Base-by-base conservation (phyloP, 2,797 vertebrate species). In the Eptatretus atami region DNA sequence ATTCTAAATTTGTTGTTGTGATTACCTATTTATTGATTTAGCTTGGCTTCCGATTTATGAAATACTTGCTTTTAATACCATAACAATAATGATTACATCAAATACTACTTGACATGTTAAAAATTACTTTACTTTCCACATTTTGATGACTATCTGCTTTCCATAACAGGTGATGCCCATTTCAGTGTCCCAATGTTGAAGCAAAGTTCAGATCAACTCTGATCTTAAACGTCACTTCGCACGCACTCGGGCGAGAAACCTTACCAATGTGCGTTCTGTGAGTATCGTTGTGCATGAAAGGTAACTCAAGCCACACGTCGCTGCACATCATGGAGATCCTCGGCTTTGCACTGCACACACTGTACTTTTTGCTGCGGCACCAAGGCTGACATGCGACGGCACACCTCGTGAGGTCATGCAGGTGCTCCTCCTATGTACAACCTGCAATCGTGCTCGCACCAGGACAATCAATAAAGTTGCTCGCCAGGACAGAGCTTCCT, bases 201-300 rank as follows among this genome's bases (percentile, higher is more conserved):
- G 87, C 92, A 66, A 98, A 98, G 73, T 98, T 96, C 76, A 98
- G 76, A 98, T 96, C 75, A 98, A 93, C 77, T 96, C 90, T 0
- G 92, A 98, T 76, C 77, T 98, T 73, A 96, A 96, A 75, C 74
- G 92, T 63, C 92, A 98, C 76, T 82, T 71, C 81, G 83, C 10
- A 83, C 93, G 66, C 92, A 98, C 77, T 94, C 90, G 0, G 90
- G 90, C 6, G 92, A 98, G 70, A 98, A 96, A 67, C 92, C 90
- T 0, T 98, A 85, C 77, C 82, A 88, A 54, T 98, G 92, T 60
- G 83, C 90, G 67, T 87, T 83, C 64, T 96, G 90, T 5, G 81
- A 86, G 1, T 88, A 96, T 68, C 80, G 85, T 70, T 96, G 92
- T 53, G 86, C 73, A 98, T 98, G 86, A 98, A 98, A 63, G 86